These are phyloP conservation scores for Oncorhynchus gorbuscha DNA, from an alignment of 2,113 vertebrate species.

Conservation along the genomic window DNA sequence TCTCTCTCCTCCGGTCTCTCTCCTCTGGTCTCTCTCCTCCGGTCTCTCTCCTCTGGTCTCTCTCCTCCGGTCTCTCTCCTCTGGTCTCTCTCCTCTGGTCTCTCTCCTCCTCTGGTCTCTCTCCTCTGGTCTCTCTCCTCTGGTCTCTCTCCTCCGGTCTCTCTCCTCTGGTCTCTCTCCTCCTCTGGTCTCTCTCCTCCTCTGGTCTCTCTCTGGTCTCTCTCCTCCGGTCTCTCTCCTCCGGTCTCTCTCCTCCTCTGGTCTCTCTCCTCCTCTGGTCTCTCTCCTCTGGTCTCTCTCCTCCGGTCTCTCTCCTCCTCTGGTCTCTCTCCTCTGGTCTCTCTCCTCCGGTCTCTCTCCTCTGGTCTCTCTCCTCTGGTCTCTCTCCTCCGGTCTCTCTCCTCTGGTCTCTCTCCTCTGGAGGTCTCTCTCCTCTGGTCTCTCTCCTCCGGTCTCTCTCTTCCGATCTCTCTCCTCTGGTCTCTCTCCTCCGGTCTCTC, in stretches of 20 bases:
- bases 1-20: too few species aligned
- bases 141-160: neutral
- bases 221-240: conserved; percentile 42
- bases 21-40: too few species aligned
- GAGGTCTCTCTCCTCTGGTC: conserved; percentile 57
- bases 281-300: neutral
- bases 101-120: too few species aligned
- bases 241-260: conserved; percentile 59
- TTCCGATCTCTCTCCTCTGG: conserved; percentile 35
- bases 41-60: too few species aligned
- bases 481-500: conserved; percentile 51
- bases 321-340: conserved; percentile 37
- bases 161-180: too few species aligned
- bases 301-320: neutral
- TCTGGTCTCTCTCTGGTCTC: conserved; percentile 32
- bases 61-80: too few species aligned
- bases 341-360: conserved; percentile 43
- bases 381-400: conserved; percentile 49
- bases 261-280: conserved; percentile 44
- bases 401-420: conserved; percentile 36
- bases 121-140: too few species aligned
- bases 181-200: too few species aligned
- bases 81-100: too few species aligned
- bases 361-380: conserved; percentile 58
- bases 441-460: conserved; percentile 54